phyloP scores from a whole-genome alignment of 2,797 vertebrate genomes.

The Neopelma chrysocephalum region DNA sequence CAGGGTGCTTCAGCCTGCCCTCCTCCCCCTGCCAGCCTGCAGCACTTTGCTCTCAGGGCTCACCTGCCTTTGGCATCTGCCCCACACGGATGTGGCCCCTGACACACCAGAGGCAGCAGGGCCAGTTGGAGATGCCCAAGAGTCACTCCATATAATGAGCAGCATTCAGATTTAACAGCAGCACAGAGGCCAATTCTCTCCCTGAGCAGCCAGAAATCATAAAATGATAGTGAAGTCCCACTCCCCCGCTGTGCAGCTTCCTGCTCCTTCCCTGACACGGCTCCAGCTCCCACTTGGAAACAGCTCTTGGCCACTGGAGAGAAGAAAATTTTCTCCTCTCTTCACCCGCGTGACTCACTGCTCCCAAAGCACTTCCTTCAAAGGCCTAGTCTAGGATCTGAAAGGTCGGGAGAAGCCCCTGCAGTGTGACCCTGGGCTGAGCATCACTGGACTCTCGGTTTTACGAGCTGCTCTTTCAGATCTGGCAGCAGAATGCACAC shows the following conservation, averaged over 20 bases:
- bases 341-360: neutral
- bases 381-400: neutral
- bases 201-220: neutral
- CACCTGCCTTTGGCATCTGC: neutral
- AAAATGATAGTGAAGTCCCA: neutral
- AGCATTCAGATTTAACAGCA: neutral
- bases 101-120: neutral
- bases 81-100: accelerated
- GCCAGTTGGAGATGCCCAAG: neutral
- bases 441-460: neutral
- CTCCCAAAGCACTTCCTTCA: neutral
- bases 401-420: neutral
- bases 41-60: neutral
- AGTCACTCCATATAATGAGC: neutral
- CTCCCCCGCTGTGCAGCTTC: neutral
- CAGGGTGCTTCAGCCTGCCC: neutral
- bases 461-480: neutral
- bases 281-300: slow-evolving; percentile 41
- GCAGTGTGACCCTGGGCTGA: neutral
- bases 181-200: neutral
- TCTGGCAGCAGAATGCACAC: neutral
- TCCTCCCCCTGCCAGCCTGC: neutral
- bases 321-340: neutral
- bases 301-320: neutral
- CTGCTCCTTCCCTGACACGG: neutral